A percentile compares a stretch with the other conserved stretches of the same genome.
phyloP scores from a whole-genome alignment of 2,113 vertebrate species.

The Pseudopipra pipra region DNA sequence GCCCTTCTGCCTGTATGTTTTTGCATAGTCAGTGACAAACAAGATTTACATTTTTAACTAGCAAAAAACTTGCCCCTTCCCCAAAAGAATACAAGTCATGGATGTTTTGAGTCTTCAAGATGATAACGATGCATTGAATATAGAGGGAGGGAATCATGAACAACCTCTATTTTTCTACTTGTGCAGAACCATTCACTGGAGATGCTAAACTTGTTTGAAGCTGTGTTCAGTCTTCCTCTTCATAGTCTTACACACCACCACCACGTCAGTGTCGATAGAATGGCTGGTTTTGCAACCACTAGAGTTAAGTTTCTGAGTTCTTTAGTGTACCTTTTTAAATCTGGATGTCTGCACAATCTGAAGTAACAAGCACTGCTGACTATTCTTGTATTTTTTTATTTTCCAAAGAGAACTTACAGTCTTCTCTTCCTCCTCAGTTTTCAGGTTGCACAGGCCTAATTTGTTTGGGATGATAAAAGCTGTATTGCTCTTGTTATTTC shows the following conservation, averaged over 20 bases:
- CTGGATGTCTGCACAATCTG: not conserved
- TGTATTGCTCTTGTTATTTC: not conserved
- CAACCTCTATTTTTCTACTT: accelerated
- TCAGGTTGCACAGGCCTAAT: not conserved
- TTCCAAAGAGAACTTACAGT: not conserved
- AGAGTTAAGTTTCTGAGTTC: not conserved
- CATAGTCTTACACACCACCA: accelerated
- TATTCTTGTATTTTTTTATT: not conserved
- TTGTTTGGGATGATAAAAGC: not conserved
- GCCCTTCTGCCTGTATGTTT: not conserved
- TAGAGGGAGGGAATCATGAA: not conserved
- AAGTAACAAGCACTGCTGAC: not conserved
- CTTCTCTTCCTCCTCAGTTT: not conserved
- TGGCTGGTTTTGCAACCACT: not conserved
- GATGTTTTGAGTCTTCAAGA: not conserved
- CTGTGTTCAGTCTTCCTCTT: not conserved
- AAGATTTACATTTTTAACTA: not conserved
- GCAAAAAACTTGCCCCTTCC: not conserved
- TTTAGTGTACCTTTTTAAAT: not conserved
- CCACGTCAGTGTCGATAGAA: accelerated
- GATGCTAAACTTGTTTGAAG: not conserved
- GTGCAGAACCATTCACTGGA: not conserved
- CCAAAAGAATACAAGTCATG: not conserved
- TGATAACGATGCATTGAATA: not conserved
- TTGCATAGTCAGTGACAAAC: not conserved